Conservation (phyloP, 1,140 invertebrate species). For the Pteromalus puparum region DNA sequence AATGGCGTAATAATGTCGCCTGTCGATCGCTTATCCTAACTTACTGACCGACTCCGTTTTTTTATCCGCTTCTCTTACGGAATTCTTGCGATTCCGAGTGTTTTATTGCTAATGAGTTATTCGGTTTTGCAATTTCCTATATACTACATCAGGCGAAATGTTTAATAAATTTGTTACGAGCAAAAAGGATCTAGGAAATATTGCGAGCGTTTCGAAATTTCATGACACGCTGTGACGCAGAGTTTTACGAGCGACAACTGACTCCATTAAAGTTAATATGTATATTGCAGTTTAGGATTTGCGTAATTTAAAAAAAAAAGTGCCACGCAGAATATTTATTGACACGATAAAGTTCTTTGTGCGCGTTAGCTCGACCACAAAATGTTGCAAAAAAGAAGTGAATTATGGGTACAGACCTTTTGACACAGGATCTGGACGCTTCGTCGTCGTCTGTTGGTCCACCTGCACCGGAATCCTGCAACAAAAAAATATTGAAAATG, state of each 20-base stretch:
- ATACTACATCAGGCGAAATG: neutral
- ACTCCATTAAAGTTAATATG: neutral
- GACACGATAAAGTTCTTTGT: neutral
- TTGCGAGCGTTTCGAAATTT: conserved; percentile 14
- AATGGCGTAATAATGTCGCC: conserved; percentile 18
- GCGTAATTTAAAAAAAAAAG: neutral
- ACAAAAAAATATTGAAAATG: conserved; percentile 48
- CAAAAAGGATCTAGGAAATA: neutral
- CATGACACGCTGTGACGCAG: neutral
- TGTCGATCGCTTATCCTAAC: neutral
- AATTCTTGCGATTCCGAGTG: neutral
- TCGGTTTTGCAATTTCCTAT: conserved; percentile 1
- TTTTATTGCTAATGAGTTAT: neutral
- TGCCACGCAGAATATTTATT: neutral
- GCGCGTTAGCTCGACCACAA: neutral
- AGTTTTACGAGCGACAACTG: conserved; percentile 2
- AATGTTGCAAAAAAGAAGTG: neutral
- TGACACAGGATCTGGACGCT: conserved; percentile 70
- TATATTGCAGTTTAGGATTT: neutral
- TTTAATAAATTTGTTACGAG: conserved; percentile 33
- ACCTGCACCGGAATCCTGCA: conserved; percentile 74
- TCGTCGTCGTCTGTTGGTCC: conserved; percentile 74
- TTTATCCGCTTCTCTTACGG: neutral
- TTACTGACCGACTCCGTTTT: neutral
- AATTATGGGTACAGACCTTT: conserved; percentile 67